Conservation (phyloP, 2,888 invertebrate genomes). For the Hydroisotoma schaefferi region DNA sequence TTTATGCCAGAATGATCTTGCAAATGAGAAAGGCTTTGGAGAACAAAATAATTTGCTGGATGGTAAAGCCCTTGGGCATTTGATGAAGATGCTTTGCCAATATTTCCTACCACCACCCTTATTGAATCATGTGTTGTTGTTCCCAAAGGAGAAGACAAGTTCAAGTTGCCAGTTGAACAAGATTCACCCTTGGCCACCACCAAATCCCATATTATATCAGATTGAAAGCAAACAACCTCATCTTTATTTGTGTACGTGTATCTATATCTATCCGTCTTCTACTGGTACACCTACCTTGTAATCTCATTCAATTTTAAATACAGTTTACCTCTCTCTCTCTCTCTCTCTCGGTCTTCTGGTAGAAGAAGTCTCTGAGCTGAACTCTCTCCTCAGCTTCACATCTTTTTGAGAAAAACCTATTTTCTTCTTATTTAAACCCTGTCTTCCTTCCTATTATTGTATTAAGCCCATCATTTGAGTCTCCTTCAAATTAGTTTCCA, state of each 20-base stretch:
- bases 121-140: conserved; percentile 43
- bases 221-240: conserved; percentile 15
- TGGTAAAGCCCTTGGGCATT: conserved; percentile 23
- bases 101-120: conserved; percentile 37
- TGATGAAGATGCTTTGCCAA: conserved; percentile 25
- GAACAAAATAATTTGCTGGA: conserved; percentile 31
- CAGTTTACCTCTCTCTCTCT: neutral
- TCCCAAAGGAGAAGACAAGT: conserved; percentile 30
- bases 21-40: conserved; percentile 40
- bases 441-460: neutral
- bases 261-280: no score
- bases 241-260: no score
- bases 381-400: neutral
- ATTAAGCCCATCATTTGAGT: neutral
- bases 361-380: no score
- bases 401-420: conserved; percentile 5
- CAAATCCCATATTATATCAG: no score
- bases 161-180: neutral
- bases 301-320: conserved; percentile 16
- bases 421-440: neutral
- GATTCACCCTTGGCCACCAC: no score
- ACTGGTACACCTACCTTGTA: neutral
- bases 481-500: neutral
- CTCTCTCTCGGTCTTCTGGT: neutral
- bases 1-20: conserved; percentile 40